phyloP scores from a whole-genome alignment of 2,113 vertebrate genomes.

The Amblyornis subalaris region DNA sequence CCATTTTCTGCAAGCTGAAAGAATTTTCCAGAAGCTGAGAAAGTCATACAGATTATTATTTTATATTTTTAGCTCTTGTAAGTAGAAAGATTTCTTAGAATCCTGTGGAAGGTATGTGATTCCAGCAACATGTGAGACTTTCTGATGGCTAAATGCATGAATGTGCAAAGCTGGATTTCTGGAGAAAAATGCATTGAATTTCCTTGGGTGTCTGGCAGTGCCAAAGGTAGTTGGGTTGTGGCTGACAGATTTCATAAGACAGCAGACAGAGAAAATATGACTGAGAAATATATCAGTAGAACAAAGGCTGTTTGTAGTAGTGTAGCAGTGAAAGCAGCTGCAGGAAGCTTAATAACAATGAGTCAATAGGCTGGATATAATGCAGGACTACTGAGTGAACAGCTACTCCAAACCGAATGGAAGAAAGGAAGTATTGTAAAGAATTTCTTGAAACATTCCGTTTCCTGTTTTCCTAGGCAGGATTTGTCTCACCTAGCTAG shows the following conservation, averaged over 20 bases:
- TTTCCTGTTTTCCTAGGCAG: neutral
- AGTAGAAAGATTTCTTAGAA: neutral
- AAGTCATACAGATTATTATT: neutral
- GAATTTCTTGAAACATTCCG: neutral
- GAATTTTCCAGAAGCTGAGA: neutral
- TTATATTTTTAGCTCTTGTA: neutral
- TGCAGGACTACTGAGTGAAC: neutral
- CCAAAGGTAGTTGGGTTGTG: neutral
- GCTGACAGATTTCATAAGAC: neutral
- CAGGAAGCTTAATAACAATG: neutral
- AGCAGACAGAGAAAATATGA: neutral
- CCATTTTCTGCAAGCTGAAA: neutral
- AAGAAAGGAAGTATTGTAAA: neutral
- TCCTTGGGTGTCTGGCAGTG: neutral
- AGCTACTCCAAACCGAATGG: neutral
- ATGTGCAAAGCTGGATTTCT: neutral
- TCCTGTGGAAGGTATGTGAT: neutral
- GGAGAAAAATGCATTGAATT: neutral
- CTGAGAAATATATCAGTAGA: neutral
- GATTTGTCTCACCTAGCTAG: neutral
- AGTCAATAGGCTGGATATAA: neutral
- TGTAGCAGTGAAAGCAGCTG: neutral
- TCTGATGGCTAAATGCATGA: neutral
- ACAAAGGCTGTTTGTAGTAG: neutral
- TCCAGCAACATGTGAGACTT: neutral